Percentiles rank a stretch among this genome's conserved stretches.
These are phyloP conservation scores for Rhegmatorhina hoffmannsi DNA, from an alignment of 2,113 vertebrate species.

Conservation along the genomic window DNA sequence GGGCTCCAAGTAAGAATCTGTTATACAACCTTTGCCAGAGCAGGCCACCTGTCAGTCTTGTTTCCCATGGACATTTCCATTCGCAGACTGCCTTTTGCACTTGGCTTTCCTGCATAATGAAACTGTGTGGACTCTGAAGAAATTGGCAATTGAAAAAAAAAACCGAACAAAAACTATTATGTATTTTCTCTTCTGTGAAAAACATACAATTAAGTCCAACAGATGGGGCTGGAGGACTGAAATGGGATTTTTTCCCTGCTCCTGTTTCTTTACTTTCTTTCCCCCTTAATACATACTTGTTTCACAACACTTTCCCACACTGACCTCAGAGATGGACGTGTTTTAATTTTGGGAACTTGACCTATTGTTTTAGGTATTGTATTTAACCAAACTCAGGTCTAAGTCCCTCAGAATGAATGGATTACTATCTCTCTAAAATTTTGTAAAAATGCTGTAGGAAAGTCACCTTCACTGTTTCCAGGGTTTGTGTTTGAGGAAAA, in stretches of 20 bases:
- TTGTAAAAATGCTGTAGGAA: neutral
- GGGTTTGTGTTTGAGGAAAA: neutral
- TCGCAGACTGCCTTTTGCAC: neutral
- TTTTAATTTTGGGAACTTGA: neutral
- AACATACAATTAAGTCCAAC: neutral
- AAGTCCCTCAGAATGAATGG: neutral
- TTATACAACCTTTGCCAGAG: neutral
- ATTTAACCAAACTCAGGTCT: neutral
- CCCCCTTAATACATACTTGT: neutral
- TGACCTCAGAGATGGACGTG: neutral
- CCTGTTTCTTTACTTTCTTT: neutral
- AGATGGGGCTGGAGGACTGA: neutral
- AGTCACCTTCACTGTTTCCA: neutral
- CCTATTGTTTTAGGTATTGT: neutral
- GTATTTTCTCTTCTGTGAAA: neutral
- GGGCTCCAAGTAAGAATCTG: neutral
- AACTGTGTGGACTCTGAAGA: fast-evolving
- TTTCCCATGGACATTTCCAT: neutral
- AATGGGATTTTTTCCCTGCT: neutral
- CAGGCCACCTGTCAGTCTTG: neutral
- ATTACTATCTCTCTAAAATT: constrained; percentile 3
- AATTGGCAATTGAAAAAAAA: neutral
- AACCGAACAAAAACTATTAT: neutral
- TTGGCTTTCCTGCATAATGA: neutral
- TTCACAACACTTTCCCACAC: neutral